A percentile compares a stretch with the other conserved stretches of the same genome.
These are phyloP conservation scores for Phengaris alcon DNA, from an alignment of 2,888 invertebrate species.

Conservation along the genomic window DNA sequence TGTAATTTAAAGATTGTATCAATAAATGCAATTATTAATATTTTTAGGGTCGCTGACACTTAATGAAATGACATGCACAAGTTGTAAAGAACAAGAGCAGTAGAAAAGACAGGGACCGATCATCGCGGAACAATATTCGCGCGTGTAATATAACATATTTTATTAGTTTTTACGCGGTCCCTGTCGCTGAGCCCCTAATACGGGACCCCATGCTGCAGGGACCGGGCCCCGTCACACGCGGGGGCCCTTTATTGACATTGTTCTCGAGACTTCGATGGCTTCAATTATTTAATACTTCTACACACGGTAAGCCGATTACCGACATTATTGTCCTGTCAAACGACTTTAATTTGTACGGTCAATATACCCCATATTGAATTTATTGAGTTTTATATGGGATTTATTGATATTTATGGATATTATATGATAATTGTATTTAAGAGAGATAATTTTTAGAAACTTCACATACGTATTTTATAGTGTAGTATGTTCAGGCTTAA, in stretches of 20 bases:
- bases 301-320: slow-evolving; percentile 26
- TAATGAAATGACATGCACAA: too few species aligned
- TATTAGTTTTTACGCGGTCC: slow-evolving; percentile 12
- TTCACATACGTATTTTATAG: background rate
- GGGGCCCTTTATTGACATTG: slow-evolving; percentile 39
- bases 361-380: background rate
- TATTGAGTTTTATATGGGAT: slow-evolving; percentile 27
- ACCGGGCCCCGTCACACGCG: background rate
- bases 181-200: background rate
- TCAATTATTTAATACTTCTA: slow-evolving; percentile 16
- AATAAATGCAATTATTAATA: too few species aligned
- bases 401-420: too few species aligned
- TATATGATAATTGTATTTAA: background rate
- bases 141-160: background rate
- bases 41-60: too few species aligned
- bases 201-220: background rate
- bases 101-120: background rate
- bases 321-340: slow-evolving; percentile 23
- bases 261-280: slow-evolving; percentile 35
- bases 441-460: background rate
- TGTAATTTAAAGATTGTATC: too few species aligned
- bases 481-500: too few species aligned
- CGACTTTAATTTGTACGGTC: slow-evolving; percentile 15
- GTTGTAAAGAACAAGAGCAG: background rate
- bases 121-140: background rate